phyloP scores from a whole-genome alignment of 2,888 invertebrate species.

The Eupelmus urozonus region DNA sequence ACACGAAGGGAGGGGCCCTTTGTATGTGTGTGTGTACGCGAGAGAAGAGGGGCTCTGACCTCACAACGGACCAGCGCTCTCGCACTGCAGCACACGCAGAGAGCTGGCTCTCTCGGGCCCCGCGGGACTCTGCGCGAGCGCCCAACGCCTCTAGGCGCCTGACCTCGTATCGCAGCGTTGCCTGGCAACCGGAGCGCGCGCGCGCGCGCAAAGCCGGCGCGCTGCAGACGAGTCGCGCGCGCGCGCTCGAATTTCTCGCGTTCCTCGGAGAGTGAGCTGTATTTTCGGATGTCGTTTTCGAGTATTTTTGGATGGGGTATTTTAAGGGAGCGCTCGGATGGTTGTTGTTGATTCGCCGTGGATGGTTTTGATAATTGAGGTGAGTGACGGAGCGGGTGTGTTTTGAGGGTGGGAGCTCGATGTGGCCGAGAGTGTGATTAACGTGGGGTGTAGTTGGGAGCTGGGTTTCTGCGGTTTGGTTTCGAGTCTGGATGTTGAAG shows the following conservation, averaged over 20 bases:
- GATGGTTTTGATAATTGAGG: too few species aligned
- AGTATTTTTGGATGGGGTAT: constrained; percentile 33
- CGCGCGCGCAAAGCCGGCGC: too few species aligned
- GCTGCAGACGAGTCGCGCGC: constrained; percentile 21
- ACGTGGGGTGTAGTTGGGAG: too few species aligned
- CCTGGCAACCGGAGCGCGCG: constrained; percentile 66
- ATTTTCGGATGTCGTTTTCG: constrained; percentile 6
- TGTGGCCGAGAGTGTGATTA: too few species aligned
- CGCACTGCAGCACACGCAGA: constrained; percentile 61
- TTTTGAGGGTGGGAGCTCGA: too few species aligned
- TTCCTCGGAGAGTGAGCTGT: constrained; percentile 11
- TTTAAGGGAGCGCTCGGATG: too few species aligned
- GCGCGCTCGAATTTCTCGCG: constrained; percentile 32
- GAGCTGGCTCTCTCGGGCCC: too few species aligned
- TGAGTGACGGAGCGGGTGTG: too few species aligned
- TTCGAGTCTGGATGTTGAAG: too few species aligned
- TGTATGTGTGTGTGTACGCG: constrained; percentile 57
- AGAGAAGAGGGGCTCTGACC: constrained; percentile 70
- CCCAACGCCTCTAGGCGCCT: constrained; percentile 64
- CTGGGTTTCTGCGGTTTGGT: too few species aligned
- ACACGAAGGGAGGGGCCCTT: constrained; percentile 67
- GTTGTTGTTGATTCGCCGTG: too few species aligned
- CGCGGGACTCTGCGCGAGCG: constrained; percentile 55
- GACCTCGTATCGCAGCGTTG: constrained; percentile 69
- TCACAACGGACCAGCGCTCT: constrained; percentile 59